phyloP scores from a whole-genome alignment of 2,888 invertebrate species.

The Oxyscelio sp. region DNA sequence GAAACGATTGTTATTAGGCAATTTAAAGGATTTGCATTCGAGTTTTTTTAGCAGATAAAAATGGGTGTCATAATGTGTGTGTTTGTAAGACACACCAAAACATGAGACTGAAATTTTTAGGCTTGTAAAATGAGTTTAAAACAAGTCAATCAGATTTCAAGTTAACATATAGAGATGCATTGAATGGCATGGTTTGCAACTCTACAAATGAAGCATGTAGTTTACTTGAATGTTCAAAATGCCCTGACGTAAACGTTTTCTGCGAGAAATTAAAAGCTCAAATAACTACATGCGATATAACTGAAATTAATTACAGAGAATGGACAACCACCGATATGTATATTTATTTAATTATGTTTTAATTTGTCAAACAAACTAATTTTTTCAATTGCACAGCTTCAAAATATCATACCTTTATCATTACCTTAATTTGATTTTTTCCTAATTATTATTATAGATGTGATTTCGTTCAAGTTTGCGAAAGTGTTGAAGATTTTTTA shows the following conservation, averaged over 20 bases:
- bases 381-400: neutral
- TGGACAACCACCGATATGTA: slow-evolving; percentile 1
- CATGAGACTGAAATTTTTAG: slow-evolving; percentile 4
- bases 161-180: slow-evolving; percentile 9
- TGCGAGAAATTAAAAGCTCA: slow-evolving; percentile 6
- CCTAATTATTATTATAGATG: neutral
- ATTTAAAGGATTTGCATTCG: slow-evolving; percentile 16
- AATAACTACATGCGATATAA: neutral
- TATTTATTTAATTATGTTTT: too few relatives aligned
- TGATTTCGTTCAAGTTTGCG: neutral
- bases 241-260: neutral
- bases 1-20: slow-evolving; percentile 8
- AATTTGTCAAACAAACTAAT: neutral
- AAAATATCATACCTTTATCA: neutral
- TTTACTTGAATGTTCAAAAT: slow-evolving; percentile 7
- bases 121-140: slow-evolving; percentile 17
- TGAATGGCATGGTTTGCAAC: slow-evolving; percentile 11
- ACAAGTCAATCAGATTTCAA: slow-evolving; percentile 6
- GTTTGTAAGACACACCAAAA: too few relatives aligned
- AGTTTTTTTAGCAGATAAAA: neutral
- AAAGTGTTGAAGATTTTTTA: neutral
- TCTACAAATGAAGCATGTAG: neutral
- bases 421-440: neutral
- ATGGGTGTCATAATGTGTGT: too few relatives aligned
- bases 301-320: neutral